Evolutionary conservation across 2,113 vertebrate genomes (phyloP).

Genomic region (Anolis sagrei): DNA sequence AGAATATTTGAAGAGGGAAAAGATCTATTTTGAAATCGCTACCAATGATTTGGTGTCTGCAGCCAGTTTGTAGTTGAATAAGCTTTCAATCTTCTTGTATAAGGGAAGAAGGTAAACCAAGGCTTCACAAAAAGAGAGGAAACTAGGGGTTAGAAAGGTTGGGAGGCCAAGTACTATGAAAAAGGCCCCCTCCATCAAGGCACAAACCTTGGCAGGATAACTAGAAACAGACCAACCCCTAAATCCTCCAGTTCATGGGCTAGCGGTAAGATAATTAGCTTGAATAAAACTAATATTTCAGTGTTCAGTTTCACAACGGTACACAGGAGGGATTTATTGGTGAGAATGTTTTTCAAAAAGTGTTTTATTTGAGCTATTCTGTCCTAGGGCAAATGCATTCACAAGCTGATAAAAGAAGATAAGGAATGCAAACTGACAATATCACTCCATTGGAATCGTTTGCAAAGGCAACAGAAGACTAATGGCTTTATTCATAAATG

Average conservation of each 20-base stretch:
- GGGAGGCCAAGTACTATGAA: conserved; percentile 85
- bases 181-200: conserved; percentile 86
- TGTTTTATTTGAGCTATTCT: conserved; percentile 70
- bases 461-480: conserved; percentile 52
- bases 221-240: conserved; percentile 86
- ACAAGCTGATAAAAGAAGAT: conserved; percentile 48
- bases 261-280: conserved; percentile 86
- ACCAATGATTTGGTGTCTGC: conserved; percentile 77
- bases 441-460: conserved; percentile 49
- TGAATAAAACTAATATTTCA: conserved; percentile 87
- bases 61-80: conserved; percentile 78
- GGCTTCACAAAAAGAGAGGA: conserved; percentile 84
- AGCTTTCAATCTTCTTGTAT: conserved; percentile 85
- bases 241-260: conserved; percentile 82
- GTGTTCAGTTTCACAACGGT: conserved; percentile 83
- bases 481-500: conserved; percentile 63
- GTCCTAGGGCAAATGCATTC: conserved; percentile 43
- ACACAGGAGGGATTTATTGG: conserved; percentile 74
- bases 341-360: conserved; percentile 58
- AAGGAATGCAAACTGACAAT: neutral
- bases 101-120: conserved; percentile 84
- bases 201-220: conserved; percentile 85
- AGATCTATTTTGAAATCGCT: conserved; percentile 81
- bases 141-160: conserved; percentile 88
- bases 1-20: conserved; percentile 83